Percentiles rank a stretch among this genome's conserved stretches.
phyloP scores from a whole-genome alignment of 2,797 vertebrate species.

The Aphelocoma californica region DNA sequence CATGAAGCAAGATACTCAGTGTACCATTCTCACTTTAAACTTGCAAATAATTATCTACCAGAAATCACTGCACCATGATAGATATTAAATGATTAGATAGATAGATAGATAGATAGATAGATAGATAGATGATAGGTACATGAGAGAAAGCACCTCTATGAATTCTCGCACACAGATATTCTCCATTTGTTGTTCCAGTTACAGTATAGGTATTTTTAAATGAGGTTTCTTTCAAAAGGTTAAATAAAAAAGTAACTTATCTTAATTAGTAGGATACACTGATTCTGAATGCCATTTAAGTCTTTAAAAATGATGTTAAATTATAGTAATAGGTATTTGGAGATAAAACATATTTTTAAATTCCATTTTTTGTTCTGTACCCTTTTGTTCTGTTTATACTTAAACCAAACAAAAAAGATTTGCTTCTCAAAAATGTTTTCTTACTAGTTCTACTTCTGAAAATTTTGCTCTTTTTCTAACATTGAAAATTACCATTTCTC shows the following conservation, averaged over 20 bases:
- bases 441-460: neutral
- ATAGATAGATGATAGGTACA: too few species aligned
- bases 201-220: neutral
- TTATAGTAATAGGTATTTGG: neutral
- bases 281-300: neutral
- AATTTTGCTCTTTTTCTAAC: neutral
- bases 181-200: neutral
- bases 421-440: neutral
- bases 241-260: neutral
- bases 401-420: neutral
- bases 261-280: neutral
- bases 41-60: neutral
- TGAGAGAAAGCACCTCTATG: rapidly evolving
- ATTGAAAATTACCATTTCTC: neutral
- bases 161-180: neutral
- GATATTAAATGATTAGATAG: neutral
- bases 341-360: neutral
- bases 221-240: neutral
- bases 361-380: neutral
- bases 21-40: neutral
- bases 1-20: rapidly evolving
- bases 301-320: neutral
- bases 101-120: neutral
- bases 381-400: neutral
- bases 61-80: neutral